These are phyloP conservation scores for Oreocharis arfaki DNA, from an alignment of 2,113 vertebrate genomes.

Conservation along the genomic window DNA sequence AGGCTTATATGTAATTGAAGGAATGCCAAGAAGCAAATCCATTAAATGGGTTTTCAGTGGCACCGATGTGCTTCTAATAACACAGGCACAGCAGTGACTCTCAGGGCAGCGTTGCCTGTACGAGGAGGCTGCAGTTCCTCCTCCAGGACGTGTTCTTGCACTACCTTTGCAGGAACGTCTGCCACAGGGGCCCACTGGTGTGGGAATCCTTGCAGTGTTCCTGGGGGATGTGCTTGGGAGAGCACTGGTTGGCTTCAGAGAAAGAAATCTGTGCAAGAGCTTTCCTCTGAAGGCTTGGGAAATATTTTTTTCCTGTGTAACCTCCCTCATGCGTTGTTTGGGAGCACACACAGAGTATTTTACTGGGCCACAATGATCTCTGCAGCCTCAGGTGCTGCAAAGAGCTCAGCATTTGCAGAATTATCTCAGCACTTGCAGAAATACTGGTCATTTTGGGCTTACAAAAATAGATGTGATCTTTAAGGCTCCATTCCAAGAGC, in stretches of 20 bases:
- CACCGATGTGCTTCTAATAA: not conserved
- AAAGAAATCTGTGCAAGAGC: not conserved
- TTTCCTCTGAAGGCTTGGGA: not conserved
- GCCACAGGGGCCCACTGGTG: not conserved
- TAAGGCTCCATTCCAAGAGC: conserved; percentile 6
- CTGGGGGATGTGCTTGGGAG: not conserved
- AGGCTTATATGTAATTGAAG: not conserved
- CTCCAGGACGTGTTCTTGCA: not conserved
- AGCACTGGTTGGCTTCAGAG: not conserved
- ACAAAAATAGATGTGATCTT: conserved; percentile 7
- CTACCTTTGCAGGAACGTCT: not conserved
- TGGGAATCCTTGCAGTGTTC: not conserved
- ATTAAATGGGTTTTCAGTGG: not conserved
- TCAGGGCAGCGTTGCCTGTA: not conserved
- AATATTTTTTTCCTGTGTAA: not conserved
- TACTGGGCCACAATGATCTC: not conserved
- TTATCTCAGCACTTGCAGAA: not conserved
- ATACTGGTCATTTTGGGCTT: not conserved
- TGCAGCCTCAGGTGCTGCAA: not conserved
- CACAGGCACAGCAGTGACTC: not conserved
- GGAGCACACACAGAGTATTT: not conserved
- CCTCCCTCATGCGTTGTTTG: not conserved
- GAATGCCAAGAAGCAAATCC: not conserved
- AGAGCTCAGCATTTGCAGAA: not conserved
- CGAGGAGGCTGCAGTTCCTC: not conserved